These are phyloP conservation scores for Linnaemya tessellans DNA, from an alignment of 2,888 invertebrate genomes.

Conservation along the genomic window DNA sequence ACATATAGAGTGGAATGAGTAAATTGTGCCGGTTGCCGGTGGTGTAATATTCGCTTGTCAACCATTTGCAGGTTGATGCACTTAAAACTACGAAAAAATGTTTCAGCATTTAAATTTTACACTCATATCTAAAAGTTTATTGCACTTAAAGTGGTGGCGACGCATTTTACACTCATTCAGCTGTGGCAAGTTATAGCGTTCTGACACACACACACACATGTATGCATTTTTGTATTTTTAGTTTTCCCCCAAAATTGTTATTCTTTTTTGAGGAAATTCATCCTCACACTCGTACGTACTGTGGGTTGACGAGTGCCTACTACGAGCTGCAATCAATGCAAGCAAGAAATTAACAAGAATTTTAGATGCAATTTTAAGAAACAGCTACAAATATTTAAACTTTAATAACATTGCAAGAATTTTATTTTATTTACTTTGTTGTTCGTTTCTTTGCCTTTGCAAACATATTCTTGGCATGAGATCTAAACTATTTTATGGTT, in stretches of 20 bases:
- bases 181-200: constrained; percentile 16
- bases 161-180: constrained; percentile 55
- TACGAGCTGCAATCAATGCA: not conserved
- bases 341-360: constrained; percentile 24
- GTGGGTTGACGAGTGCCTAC: constrained; percentile 33
- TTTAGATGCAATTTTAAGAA: constrained; percentile 25
- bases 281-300: constrained; percentile 20
- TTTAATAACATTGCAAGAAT: not conserved
- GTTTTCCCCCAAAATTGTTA: not conserved
- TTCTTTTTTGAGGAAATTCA: constrained; percentile 6
- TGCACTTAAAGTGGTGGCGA: constrained; percentile 61
- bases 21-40: constrained; percentile 45
- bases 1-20: constrained; percentile 11
- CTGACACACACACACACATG: constrained; percentile 15
- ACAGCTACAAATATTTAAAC: constrained; percentile 7
- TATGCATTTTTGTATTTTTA: constrained; percentile 45
- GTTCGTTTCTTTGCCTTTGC: not conserved
- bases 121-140: constrained; percentile 43
- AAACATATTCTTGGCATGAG: constrained; percentile 55
- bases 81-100: constrained; percentile 49
- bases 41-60: constrained; percentile 59
- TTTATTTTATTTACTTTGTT: not conserved
- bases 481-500: constrained; percentile 20
- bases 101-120: constrained; percentile 24
- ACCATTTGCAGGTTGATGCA: constrained; percentile 50